Percentiles rank a stretch among this genome's conserved stretches.
Conservation (phyloP, 2,888 invertebrate genomes). For the Limnephilus rhombicus region DNA sequence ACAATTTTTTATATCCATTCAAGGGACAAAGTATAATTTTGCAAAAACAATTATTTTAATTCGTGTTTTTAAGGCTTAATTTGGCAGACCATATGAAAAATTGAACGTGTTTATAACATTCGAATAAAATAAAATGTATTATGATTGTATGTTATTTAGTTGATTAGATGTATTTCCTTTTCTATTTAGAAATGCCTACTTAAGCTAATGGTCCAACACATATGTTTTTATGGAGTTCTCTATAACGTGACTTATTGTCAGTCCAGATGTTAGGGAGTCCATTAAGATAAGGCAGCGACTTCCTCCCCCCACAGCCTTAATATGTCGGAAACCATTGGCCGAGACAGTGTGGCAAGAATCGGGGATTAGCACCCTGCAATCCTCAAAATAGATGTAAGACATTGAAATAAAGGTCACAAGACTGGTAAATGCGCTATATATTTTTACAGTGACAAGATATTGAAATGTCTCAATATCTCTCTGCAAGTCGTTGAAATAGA, state of each 20-base stretch:
- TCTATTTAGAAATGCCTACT: neutral
- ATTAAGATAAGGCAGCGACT: conserved; percentile 34
- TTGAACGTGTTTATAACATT: neutral
- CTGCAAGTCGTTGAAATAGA: too few relatives aligned
- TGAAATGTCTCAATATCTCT: too few relatives aligned
- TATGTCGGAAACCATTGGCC: conserved; percentile 4
- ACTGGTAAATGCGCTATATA: neutral
- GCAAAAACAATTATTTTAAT: neutral
- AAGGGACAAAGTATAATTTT: neutral
- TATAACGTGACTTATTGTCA: neutral
- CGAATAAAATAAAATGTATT: neutral
- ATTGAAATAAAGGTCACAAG: neutral
- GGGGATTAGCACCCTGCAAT: neutral
- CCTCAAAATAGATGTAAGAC: neutral
- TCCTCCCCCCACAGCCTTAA: conserved; percentile 5
- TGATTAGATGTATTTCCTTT: neutral
- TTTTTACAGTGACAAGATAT: neutral
- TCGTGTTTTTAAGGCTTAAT: neutral
- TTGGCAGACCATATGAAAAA: neutral
- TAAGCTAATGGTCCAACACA: neutral
- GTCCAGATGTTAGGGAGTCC: conserved; percentile 34
- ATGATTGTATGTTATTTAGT: neutral
- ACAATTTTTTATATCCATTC: neutral
- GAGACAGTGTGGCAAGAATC: conserved; percentile 7
- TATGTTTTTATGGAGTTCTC: neutral